phyloP scores from a whole-genome alignment of 2,797 vertebrate genomes.

The Scolopax bukidnonensis region DNA sequence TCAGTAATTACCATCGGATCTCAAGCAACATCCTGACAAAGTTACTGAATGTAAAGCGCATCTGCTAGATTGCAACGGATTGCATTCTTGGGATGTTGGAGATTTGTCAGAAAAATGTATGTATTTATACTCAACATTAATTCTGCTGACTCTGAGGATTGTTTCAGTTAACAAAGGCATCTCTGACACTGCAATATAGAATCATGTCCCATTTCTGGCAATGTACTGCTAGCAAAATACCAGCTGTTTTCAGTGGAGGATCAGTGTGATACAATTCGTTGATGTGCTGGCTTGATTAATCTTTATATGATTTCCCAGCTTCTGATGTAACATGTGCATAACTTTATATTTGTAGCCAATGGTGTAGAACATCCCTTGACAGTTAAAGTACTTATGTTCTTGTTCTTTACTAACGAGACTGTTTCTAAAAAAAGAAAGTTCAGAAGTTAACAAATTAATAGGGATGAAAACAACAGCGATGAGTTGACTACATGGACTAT shows the following conservation, averaged over 20 bases:
- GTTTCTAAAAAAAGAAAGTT: not conserved
- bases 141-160: conserved; percentile 57
- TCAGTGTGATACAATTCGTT: conserved; percentile 30
- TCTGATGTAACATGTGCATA: conserved; percentile 1
- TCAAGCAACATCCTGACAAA: conserved; percentile 50
- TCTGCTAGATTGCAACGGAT: conserved; percentile 45
- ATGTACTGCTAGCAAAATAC: conserved; percentile 46
- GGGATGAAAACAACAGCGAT: not conserved
- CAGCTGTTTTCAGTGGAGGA: conserved; percentile 60
- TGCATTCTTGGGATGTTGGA: conserved; percentile 31
- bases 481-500: not conserved
- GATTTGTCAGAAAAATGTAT: conserved; percentile 45
- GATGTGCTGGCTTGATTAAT: conserved; percentile 58
- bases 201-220: conserved; percentile 55
- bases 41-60: conserved; percentile 30
- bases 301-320: conserved; percentile 36
- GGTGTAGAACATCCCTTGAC: not conserved
- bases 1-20: conserved; percentile 49
- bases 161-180: conserved; percentile 55
- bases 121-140: conserved; percentile 57
- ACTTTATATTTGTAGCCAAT: not conserved
- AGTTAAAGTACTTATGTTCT: not conserved
- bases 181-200: conserved; percentile 57
- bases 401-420: not conserved
- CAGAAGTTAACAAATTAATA: no score